Evolutionary conservation across 2,113 vertebrate species (phyloP), one percentile per base, ranked within the genome.

Genomic region (Oreochromis spilurus): DNA sequence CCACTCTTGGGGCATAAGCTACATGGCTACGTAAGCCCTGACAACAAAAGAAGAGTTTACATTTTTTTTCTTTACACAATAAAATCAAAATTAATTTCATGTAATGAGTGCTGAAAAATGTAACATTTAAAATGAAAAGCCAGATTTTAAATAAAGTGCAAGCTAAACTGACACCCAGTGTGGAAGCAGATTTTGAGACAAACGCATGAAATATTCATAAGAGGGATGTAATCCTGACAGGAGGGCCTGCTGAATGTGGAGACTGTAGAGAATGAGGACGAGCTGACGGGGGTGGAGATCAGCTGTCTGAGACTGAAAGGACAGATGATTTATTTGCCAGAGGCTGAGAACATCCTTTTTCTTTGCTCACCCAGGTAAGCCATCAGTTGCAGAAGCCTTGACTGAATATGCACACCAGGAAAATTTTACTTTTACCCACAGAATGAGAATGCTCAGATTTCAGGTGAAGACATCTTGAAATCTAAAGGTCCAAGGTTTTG

Each of bases 331-430:
- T 98, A 98, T 91, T 96, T 99, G 92, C 98, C 98, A 13, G 98
- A 99, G 96, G 98, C 98, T n/a, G 98, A 99, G 85, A 99, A 98
- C 94, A 98, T 99, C 94, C 98, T 99, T 62, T 99, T 99, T 77
- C 98, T 99, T 88, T 99, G 99, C 92, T 99, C 99, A 1, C 99
- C 99, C 86, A 99, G 99, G 99, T 99, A 97, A 84, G 79, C 82
- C 17, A 50, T 79, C 75, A 9, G 40, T 84, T 26, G 83, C 34
- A 57, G 81, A 57, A 80, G 81, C 57, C 31, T 16, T 60, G 43
- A 34, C 57, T 80, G 60, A 81, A 57, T 11, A 54, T 14, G 34
- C 38, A 45, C 60, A 62, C 48, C 26, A 17, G 84, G 62, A 54
- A 52, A 67, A 43, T 83, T 48, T 4, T 79, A 75, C 43, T 34